Evolutionary conservation across 2,113 vertebrate genomes (phyloP).

Genomic region (Mixornis gularis): DNA sequence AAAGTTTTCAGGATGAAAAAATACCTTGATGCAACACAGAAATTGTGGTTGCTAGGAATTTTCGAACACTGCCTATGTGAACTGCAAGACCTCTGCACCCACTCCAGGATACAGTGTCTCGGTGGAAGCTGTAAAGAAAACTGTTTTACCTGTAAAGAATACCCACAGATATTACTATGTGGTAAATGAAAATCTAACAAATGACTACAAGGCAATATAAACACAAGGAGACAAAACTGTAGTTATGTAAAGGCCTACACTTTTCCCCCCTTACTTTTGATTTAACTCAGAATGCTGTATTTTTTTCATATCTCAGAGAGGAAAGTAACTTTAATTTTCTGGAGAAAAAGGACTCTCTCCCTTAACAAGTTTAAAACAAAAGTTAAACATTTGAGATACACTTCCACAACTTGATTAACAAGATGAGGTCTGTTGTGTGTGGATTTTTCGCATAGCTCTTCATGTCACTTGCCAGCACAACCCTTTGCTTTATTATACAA

Average conservation of each 20-base stretch:
- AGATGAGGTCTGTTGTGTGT: background rate
- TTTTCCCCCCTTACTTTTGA: background rate
- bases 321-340: background rate
- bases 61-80: background rate
- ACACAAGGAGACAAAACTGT: background rate
- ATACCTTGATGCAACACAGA: background rate
- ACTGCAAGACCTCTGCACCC: background rate
- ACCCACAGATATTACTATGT: background rate
- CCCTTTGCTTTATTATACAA: background rate
- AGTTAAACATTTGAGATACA: background rate
- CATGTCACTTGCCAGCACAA: background rate
- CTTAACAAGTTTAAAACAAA: background rate
- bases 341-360: background rate
- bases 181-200: background rate
- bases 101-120: background rate
- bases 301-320: background rate
- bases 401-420: background rate
- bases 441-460: background rate
- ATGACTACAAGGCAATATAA: background rate
- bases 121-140: background rate
- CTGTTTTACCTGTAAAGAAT: background rate
- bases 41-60: background rate
- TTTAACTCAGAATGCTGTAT: background rate
- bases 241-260: background rate
- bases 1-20: background rate